A percentile compares a stretch with the other conserved stretches of the same genome.
Evolutionary conservation across 2,113 vertebrate species (phyloP).

Genomic region (Collichthys lucidus): DNA sequence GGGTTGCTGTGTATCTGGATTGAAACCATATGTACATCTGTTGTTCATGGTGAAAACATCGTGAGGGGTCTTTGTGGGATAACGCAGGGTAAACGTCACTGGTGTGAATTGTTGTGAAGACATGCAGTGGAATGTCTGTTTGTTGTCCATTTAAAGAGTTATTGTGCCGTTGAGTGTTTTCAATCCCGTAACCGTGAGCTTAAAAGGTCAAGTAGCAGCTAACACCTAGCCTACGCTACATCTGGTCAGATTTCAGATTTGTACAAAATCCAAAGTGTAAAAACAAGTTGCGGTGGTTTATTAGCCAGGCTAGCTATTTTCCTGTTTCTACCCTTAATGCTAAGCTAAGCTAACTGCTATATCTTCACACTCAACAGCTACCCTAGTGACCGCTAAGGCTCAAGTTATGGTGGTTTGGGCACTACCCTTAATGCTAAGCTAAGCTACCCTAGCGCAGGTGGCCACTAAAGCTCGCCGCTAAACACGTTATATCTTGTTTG

Average conservation of each 20-base stretch:
- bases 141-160: constrained; percentile 29
- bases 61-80: neutral
- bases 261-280: too few species aligned
- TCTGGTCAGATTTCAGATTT: too few species aligned
- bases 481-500: too few species aligned
- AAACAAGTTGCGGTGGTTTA: neutral
- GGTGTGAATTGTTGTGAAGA: constrained; percentile 6
- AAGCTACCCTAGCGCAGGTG: neutral
- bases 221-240: too few species aligned
- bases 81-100: neutral
- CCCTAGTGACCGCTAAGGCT: too few species aligned
- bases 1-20: constrained; percentile 10
- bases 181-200: constrained; percentile 24
- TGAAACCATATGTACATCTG: neutral
- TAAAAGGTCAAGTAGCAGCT: constrained; percentile 1
- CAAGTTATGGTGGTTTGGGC: neutral
- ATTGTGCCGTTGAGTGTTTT: constrained; percentile 37
- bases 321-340: neutral
- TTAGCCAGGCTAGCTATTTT: neutral
- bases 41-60: too few species aligned
- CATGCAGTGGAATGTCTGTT: constrained; percentile 51
- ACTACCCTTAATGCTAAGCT: neutral
- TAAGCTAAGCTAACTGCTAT: neutral
- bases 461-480: too few species aligned
- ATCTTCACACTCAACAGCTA: too few species aligned